These are phyloP conservation scores for Gorsachius magnificus DNA, from an alignment of 2,797 vertebrate species.

Conservation along the genomic window DNA sequence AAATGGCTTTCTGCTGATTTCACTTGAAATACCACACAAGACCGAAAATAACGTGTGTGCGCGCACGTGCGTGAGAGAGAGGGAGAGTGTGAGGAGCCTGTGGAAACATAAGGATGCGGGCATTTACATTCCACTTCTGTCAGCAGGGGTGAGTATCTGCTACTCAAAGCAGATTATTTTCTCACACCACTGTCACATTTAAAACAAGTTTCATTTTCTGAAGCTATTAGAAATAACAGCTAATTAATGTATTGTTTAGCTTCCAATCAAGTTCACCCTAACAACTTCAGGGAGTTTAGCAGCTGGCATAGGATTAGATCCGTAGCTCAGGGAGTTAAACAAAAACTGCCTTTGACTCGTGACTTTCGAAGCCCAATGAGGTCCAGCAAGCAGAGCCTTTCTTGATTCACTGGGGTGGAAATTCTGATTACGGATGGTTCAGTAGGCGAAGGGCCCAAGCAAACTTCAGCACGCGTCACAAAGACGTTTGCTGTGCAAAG, in stretches of 20 bases:
- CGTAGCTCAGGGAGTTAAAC: neutral
- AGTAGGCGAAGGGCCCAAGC: rapidly evolving
- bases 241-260: slow-evolving; percentile 49
- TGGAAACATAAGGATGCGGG: slow-evolving; percentile 56
- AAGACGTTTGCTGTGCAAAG: neutral
- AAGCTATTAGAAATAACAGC: slow-evolving; percentile 57
- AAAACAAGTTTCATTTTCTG: slow-evolving; percentile 38
- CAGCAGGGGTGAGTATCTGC: slow-evolving; percentile 53
- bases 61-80: neutral
- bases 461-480: rapidly evolving
- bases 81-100: slow-evolving; percentile 13
- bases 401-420: neutral
- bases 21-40: slow-evolving; percentile 8
- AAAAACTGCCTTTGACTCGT: neutral
- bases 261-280: neutral
- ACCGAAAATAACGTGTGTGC: slow-evolving; percentile 3
- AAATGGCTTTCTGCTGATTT: slow-evolving; percentile 39
- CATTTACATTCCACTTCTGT: slow-evolving; percentile 60
- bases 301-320: neutral
- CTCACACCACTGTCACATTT: slow-evolving; percentile 52
- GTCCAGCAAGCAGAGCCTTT: neutral
- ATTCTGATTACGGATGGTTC: neutral
- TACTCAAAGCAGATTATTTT: slow-evolving; percentile 65
- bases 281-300: neutral
- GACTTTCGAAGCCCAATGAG: neutral